Percentiles rank a stretch among this genome's conserved stretches.
phyloP scores from a whole-genome alignment of 2,888 invertebrate species.

The Eubasilissa splendida region DNA sequence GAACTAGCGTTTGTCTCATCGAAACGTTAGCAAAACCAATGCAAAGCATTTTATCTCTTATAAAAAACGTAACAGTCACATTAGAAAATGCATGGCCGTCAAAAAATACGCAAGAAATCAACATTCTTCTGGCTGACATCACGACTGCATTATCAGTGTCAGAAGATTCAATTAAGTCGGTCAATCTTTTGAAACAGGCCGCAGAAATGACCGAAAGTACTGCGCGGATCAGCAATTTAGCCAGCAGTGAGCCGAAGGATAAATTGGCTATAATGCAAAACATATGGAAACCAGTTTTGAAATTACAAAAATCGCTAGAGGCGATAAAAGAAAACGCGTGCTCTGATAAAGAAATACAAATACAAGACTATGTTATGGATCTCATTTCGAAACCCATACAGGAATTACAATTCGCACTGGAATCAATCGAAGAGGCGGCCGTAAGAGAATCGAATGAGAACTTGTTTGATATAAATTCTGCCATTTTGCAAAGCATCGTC shows the following conservation, averaged over 20 bases:
- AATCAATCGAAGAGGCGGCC: slow-evolving; percentile 71
- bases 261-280: slow-evolving; percentile 54
- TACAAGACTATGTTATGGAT: slow-evolving; percentile 55
- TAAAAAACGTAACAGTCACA: slow-evolving; percentile 68
- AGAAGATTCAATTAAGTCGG: slow-evolving; percentile 71
- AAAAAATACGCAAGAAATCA: slow-evolving; percentile 66
- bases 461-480: slow-evolving; percentile 71
- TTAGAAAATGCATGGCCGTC: slow-evolving; percentile 67
- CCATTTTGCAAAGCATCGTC: slow-evolving; percentile 77
- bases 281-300: slow-evolving; percentile 56
- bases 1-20: slow-evolving; percentile 78
- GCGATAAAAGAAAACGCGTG: slow-evolving; percentile 54
- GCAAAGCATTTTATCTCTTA: slow-evolving; percentile 70
- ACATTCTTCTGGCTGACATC: slow-evolving; percentile 70
- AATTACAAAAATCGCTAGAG: slow-evolving; percentile 57
- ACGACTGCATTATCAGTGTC: slow-evolving; percentile 70
- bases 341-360: slow-evolving; percentile 46
- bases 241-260: slow-evolving; percentile 45
- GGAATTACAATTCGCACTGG: slow-evolving; percentile 69
- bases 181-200: slow-evolving; percentile 65
- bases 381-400: slow-evolving; percentile 65
- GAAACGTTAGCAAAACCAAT: slow-evolving; percentile 75
- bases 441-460: slow-evolving; percentile 69
- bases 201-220: slow-evolving; percentile 62
- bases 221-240: not conserved